Base-by-base conservation (phyloP, 2,113 vertebrate genomes). In the Panthera leo region DNA sequence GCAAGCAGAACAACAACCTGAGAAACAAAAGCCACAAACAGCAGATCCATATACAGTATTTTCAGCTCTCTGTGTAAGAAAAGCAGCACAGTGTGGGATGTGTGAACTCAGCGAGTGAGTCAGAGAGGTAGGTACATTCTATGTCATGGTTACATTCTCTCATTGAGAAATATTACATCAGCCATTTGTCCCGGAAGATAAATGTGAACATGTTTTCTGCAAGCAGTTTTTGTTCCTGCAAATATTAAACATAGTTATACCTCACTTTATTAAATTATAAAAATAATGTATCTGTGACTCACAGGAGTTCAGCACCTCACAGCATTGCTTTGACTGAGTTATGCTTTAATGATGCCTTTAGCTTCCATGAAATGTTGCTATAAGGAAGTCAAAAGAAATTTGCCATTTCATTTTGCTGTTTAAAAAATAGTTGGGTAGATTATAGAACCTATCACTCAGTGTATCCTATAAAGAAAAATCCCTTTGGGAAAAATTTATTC, bases 301-400 rank as follows among this genome's bases (percentile, higher is more conserved):
- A 70, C 14, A 10, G 53, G 31, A 65, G 73, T 89, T 75, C 79
- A 90, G 65, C 10, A 55, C 34, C 65, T 92, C 53, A 45, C 23
- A 53, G 16, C 58, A 94, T 39, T 71, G 29, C 63, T 83, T 95
- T 92, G 67, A 86, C 71, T 78, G 87, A 94, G 51, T 85, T 96
- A 89, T 18, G 61, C 36, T 92, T 96, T 92, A 97, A 94, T 55
- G 70, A 84, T 73, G 13, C 58, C 53, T 73, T 89, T 76, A 31
- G 45, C 67, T 19, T 89, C 79, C 73, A 39, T 75, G 61, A 89
- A 91, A 86, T 76, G 76, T 58, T 87, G 42, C 76, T 94, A 51
- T 70, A 85, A 39, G 80, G 83, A 93, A 94, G 51, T 93, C 45
- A 68, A 92, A 97, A 83, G 83, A 93, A 73, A 91, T 70, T 84